These are phyloP conservation scores for Centropus bengalensis DNA, from an alignment of 2,113 vertebrate genomes.

Conservation along the genomic window DNA sequence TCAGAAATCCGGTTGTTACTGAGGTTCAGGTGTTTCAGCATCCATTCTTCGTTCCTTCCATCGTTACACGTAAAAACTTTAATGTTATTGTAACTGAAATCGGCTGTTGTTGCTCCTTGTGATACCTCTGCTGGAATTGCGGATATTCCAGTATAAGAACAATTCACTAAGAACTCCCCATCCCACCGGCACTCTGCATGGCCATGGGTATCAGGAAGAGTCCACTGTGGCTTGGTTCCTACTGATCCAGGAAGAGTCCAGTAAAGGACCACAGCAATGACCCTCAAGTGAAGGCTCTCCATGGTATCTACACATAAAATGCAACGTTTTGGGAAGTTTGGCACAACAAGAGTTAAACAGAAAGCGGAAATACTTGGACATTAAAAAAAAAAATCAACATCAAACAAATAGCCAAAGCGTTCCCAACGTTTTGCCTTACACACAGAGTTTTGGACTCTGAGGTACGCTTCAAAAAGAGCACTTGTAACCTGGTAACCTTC, in stretches of 20 bases:
- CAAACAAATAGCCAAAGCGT: background rate
- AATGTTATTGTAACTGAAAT: constrained; percentile 29
- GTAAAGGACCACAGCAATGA: constrained; percentile 23
- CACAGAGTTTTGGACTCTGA: background rate
- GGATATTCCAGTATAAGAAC: constrained; percentile 46
- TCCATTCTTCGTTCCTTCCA: background rate
- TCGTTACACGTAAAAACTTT: background rate
- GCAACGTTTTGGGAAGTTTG: background rate
- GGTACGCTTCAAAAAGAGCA: background rate
- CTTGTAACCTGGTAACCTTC: background rate
- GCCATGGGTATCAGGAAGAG: background rate
- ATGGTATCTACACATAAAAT: constrained; percentile 53
- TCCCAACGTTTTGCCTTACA: background rate
- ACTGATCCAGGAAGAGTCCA: constrained; percentile 29
- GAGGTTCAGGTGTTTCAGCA: constrained; percentile 62
- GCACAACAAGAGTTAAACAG: background rate
- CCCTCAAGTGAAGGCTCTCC: constrained; percentile 32
- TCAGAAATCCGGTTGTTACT: constrained; percentile 61
- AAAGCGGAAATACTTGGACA: background rate
- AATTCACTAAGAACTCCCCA: constrained; percentile 3
- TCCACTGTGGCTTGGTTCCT: background rate
- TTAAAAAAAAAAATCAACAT: background rate
- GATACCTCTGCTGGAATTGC: background rate
- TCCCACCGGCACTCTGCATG: constrained; percentile 1
- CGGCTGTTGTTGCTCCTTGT: background rate